Evolutionary conservation across 2,113 vertebrate species (phyloP).

Genomic region (Cottus gobio): DNA sequence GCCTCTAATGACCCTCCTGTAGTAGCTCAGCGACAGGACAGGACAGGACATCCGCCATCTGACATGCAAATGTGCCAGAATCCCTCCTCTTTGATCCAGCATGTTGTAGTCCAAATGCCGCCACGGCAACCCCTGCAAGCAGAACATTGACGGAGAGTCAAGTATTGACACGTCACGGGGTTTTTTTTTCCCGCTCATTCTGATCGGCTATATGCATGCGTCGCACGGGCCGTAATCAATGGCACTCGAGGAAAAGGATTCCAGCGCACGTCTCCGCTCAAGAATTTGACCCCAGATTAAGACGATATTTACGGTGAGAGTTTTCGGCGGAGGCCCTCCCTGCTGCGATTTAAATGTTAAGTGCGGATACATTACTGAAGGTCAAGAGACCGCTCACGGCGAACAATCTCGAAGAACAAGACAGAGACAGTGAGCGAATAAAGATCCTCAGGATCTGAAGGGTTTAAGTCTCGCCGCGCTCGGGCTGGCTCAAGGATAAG

Average conservation of each 20-base stretch:
- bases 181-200: neutral
- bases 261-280: neutral
- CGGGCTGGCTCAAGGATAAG: constrained; percentile 59
- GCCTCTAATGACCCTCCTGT: constrained; percentile 75
- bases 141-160: neutral
- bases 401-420: constrained; percentile 20
- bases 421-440: constrained; percentile 18
- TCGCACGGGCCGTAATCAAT: constrained; percentile 13
- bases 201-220: neutral
- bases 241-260: neutral
- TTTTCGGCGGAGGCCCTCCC: constrained; percentile 11
- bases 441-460: constrained; percentile 60
- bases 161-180: neutral
- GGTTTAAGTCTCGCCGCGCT: constrained; percentile 47
- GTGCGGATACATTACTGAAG: constrained; percentile 59
- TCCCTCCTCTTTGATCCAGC: constrained; percentile 73
- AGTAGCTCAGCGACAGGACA: constrained; percentile 48
- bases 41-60: constrained; percentile 53
- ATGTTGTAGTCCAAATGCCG: constrained; percentile 69
- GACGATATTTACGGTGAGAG: constrained; percentile 23
- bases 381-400: constrained; percentile 57
- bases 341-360: constrained; percentile 57
- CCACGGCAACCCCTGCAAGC: neutral
- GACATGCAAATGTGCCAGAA: constrained; percentile 66
- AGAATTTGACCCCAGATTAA: constrained; percentile 38